phyloP scores from a whole-genome alignment of 1,140 invertebrate species.

The Tetranychus cinnabarinus region DNA sequence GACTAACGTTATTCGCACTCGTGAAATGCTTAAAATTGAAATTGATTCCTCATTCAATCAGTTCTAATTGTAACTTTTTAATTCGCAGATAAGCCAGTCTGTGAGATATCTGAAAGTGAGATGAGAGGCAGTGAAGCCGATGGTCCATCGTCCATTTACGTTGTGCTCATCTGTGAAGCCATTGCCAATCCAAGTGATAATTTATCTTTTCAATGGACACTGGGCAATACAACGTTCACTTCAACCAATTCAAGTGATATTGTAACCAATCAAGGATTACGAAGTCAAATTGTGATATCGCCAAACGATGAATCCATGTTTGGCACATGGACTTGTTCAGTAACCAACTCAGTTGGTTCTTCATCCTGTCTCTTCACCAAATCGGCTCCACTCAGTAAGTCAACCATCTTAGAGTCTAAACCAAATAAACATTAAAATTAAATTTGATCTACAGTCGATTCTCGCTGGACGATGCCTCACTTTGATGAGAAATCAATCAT shows the following conservation, averaged over 20 bases:
- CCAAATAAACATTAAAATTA: too few species aligned
- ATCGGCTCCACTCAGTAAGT: background rate
- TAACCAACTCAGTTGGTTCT: slow-evolving; percentile 52
- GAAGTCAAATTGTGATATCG: background rate
- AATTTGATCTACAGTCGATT: background rate
- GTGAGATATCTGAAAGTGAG: slow-evolving; percentile 43
- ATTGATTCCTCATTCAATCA: too few species aligned
- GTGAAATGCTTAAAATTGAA: too few species aligned
- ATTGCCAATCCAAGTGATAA: slow-evolving; percentile 45
- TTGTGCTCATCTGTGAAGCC: slow-evolving; percentile 51
- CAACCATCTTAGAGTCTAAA: background rate
- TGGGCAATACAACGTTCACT: slow-evolving; percentile 31
- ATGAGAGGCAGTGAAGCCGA: slow-evolving; percentile 24
- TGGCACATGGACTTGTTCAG: slow-evolving; percentile 55
- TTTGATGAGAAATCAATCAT: slow-evolving; percentile 3
- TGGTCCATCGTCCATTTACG: slow-evolving; percentile 10
- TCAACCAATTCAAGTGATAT: slow-evolving; percentile 30
- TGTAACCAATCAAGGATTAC: background rate
- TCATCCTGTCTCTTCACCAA: slow-evolving; percentile 20
- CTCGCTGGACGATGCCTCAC: slow-evolving; percentile 1
- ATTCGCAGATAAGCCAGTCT: slow-evolving; percentile 53
- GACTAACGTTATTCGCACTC: too few species aligned
- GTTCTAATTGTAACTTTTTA: background rate
- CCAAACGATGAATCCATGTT: slow-evolving; percentile 23
- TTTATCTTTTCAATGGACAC: slow-evolving; percentile 56